Conservation (phyloP, 2,113 vertebrate genomes). For the Istiophorus platypterus region DNA sequence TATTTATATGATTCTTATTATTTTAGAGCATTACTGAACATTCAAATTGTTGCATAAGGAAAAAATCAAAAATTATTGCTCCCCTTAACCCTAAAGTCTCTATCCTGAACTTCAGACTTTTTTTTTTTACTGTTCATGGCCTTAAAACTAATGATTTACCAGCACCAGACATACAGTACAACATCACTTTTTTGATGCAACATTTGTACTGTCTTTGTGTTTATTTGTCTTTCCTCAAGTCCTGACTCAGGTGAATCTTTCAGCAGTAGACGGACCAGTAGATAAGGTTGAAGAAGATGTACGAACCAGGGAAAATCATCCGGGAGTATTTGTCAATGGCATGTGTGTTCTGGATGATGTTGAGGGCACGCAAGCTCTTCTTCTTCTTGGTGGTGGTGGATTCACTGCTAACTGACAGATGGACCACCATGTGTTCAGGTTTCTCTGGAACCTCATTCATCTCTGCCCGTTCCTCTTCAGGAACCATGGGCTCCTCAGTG, state of each 20-base stretch:
- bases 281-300: slow-evolving; percentile 97
- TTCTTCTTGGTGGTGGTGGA: slow-evolving; percentile 90
- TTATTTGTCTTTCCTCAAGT: background rate
- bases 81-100: background rate
- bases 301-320: slow-evolving; percentile 94
- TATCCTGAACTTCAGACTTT: background rate
- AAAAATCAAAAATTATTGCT: background rate
- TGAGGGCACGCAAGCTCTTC: slow-evolving; percentile 88
- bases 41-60: slow-evolving; percentile 53
- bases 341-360: slow-evolving; percentile 94
- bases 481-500: slow-evolving; percentile 86
- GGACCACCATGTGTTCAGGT: slow-evolving; percentile 91
- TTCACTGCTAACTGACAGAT: slow-evolving; percentile 89
- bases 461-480: slow-evolving; percentile 85
- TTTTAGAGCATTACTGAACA: slow-evolving; percentile 29
- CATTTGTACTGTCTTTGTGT: background rate
- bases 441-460: slow-evolving; percentile 87
- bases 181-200: slow-evolving; percentile 15
- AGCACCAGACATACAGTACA: slow-evolving; percentile 1
- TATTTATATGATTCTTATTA: background rate
- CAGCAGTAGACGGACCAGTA: slow-evolving; percentile 98
- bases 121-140: background rate
- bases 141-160: background rate
- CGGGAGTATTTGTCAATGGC: slow-evolving; percentile 96
- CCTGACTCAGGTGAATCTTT: slow-evolving; percentile 18